These are phyloP conservation scores for Lycocerus yunnanus DNA, from an alignment of 2,888 invertebrate genomes.

Conservation along the genomic window DNA sequence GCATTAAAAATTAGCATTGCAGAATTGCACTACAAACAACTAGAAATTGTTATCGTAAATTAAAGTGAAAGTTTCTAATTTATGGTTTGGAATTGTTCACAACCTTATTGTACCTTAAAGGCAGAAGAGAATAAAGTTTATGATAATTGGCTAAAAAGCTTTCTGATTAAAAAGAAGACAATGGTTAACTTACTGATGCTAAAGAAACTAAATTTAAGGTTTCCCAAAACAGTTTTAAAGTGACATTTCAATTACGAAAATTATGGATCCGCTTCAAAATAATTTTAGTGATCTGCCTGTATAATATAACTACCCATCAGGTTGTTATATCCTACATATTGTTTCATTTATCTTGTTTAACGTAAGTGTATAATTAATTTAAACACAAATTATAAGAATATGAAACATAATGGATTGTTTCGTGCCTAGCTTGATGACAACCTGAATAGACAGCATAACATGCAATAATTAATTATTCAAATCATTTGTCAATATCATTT, in stretches of 20 bases:
- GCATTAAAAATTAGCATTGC: background rate
- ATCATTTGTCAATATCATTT: conserved; percentile 19
- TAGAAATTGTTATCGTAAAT: conserved; percentile 4
- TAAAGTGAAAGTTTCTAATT: conserved; percentile 23
- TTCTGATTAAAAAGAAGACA: conserved; percentile 9
- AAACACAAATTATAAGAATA: background rate
- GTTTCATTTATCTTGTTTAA: background rate
- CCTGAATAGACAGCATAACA: conserved; percentile 2
- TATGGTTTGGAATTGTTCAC: conserved; percentile 18
- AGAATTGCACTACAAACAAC: background rate
- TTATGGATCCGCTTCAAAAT: background rate
- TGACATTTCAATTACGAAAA: background rate
- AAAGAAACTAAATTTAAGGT: background rate
- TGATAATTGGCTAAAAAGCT: conserved; percentile 20
- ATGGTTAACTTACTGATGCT: background rate
- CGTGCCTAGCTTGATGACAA: background rate
- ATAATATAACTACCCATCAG: background rate
- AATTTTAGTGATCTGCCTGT: background rate
- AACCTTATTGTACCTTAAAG: conserved; percentile 21
- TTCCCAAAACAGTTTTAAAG: background rate
- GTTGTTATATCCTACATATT: background rate
- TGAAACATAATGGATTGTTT: background rate
- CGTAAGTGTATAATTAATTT: background rate
- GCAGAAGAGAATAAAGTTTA: conserved; percentile 16
- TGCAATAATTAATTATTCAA: conserved; percentile 25